Evolutionary conservation across 2,113 vertebrate species (phyloP).

Genomic region (Panurus biarmicus): DNA sequence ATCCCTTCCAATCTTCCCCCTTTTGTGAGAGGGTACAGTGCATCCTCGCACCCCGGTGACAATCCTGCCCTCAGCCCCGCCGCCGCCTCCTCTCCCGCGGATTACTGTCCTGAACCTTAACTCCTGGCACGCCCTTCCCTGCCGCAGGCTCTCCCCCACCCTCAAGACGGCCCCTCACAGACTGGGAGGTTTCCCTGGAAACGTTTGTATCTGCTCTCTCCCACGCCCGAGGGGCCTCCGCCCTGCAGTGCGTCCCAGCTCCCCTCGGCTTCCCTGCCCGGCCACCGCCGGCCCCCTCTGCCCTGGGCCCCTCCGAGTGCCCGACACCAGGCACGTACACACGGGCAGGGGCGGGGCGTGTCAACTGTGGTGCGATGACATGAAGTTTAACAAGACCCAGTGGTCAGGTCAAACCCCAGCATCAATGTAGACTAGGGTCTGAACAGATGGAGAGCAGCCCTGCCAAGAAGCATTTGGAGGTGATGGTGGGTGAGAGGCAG

Average conservation of each 20-base stretch:
- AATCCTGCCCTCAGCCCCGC: too few relatives aligned
- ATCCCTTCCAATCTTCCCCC: background rate
- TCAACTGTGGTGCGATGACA: background rate
- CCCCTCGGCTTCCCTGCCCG: background rate
- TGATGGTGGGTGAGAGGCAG: background rate
- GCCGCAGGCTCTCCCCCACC: background rate
- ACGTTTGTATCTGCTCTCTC: too few relatives aligned
- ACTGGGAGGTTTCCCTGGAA: background rate
- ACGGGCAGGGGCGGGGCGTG: background rate
- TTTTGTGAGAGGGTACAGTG: background rate
- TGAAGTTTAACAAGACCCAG: background rate
- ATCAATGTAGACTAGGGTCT: background rate
- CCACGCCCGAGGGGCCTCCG: background rate
- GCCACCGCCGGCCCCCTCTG: too few relatives aligned
- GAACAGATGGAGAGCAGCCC: background rate
- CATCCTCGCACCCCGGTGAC: background rate
- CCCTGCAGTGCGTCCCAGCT: background rate
- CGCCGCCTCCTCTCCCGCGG: fast-evolving
- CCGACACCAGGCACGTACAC: fast-evolving
- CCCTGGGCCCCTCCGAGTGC: background rate
- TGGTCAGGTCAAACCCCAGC: background rate
- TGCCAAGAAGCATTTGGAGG: background rate
- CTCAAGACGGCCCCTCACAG: background rate
- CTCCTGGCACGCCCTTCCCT: too few relatives aligned
- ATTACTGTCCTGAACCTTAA: background rate